Base-by-base conservation (phyloP, 2,888 invertebrate genomes). In the Phragmatobia fuliginosa region DNA sequence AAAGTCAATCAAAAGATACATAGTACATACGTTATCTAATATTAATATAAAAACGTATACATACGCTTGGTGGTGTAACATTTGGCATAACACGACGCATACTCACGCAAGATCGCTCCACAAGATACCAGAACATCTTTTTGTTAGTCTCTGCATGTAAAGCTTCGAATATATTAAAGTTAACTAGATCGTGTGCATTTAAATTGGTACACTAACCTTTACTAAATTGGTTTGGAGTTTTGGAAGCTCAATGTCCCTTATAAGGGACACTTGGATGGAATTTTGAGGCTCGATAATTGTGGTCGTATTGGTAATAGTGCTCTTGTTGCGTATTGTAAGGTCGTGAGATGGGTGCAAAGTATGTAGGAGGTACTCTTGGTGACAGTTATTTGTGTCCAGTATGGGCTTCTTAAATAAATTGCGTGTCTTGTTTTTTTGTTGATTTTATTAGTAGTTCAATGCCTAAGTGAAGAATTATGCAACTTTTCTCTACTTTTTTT, bases 81-180 rank as follows among this genome's bases (percentile, higher is more conserved):
- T 71, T 72, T 71, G 61, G 56, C 72, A 76, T 74, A 74, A 75
- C 77, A 80, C 74, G 83, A 80, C 62, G 58, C 67, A 66, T n/a
- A 58, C 67, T 62, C 82, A 75, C 75, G 77, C 62, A 67, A 70
- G 84, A 83, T 83, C 71, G 66, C 74, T 79, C 82, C 81, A 78
- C 75, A 64, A 72, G 82, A 83, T 83, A 83, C 14, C 45, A 32
- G 52, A 32, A 67, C 67, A 77, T 77, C 75, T 77, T 82, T 82
- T 83, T 83, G 75, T 77, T 75, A 31, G 25, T 45, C 58, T 68
- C 38, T 32, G 16, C 58, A 45, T 52, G 38, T 66, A 38, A 62
- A 59, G 70, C 66, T n/a, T 31, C 7, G 66, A 62, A 67, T 63
- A 70, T 62, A 70, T 68, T 58, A 70, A 56, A 62, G 18, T 45